Base-by-base conservation (phyloP, 2,888 invertebrate species). In the Lithosia quadra region DNA sequence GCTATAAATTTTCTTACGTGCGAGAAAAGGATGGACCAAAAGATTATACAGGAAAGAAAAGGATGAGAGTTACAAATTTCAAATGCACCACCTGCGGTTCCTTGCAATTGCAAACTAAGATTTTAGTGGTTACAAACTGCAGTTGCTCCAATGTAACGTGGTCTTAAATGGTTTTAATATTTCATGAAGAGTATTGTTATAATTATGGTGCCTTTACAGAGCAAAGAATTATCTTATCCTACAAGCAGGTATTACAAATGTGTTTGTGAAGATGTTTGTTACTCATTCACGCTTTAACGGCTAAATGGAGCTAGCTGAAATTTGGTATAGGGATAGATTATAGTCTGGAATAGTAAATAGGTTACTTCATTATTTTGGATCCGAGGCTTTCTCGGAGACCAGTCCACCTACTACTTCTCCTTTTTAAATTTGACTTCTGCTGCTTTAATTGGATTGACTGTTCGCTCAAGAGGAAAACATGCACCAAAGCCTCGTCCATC, bases 21-120 rank as follows among this genome's bases (percentile, higher is more conserved):
- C 43, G 28, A 1, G 68, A 74, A 68, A 63, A 64, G 56, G 68
- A 72, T n/a, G 63, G 56, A 53, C 64, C 10, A 49, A 36, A n/a
- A 3, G 28, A 34, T 57, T 11, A 21, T 10, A 22, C 15, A 36
- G 53, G 73, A 63, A 36, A 24, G 63, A 79, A 64, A 71, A 65
- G 67, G 75, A 78, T 10, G 28, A 60, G 65, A 10, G 11, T 65
- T 59, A 49, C 15, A 4, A 36, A 60, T 63, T 53, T 66, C 53
- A 21, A 72, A 68, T 72, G 73, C 71, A 71, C 70, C 78, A 78
- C 75, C 72, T 78, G 77, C 72, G 70, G 73, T 78, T 66, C 67
- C 71, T 72, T 71, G 63, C 71, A 65, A 74, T 65, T 77, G 66
- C 63, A 67, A 78, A 75, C 76, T 72, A 68, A 71, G 69, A 72